These are phyloP conservation scores for Aricia artaxerxes DNA, from an alignment of 2,888 invertebrate genomes.

Conservation along the genomic window DNA sequence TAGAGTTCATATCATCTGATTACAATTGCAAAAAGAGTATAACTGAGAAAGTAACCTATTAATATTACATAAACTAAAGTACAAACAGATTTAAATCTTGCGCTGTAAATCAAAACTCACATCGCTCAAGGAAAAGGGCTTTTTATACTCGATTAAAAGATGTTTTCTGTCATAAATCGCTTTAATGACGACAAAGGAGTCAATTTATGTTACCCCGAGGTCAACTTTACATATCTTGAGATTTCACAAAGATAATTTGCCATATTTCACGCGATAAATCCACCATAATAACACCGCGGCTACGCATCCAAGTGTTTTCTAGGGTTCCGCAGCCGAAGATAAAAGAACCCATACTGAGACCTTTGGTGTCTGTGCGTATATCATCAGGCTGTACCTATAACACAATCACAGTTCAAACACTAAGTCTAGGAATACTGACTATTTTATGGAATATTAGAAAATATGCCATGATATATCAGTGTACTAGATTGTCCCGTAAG, in stretches of 20 bases:
- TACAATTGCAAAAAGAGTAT: too few species aligned
- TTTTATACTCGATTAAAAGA: slow-evolving; percentile 31
- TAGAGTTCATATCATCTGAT: too few species aligned
- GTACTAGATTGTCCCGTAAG: too few species aligned
- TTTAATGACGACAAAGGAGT: slow-evolving; percentile 52
- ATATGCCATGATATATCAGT: too few species aligned
- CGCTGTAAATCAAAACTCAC: slow-evolving; percentile 6
- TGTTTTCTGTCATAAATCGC: slow-evolving; percentile 36
- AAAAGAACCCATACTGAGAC: background rate
- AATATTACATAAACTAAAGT: background rate
- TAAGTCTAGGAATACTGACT: too few species aligned
- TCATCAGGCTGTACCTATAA: too few species aligned
- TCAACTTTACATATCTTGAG: slow-evolving; percentile 59
- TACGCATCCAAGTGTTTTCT: slow-evolving; percentile 44
- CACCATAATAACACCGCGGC: slow-evolving; percentile 54
- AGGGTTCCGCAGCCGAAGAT: slow-evolving; percentile 42
- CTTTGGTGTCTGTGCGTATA: too few species aligned
- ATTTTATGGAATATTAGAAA: too few species aligned
- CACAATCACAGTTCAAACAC: too few species aligned
- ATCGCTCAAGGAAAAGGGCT: slow-evolving; percentile 9
- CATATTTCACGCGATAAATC: slow-evolving; percentile 54
- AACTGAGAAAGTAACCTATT: too few species aligned
- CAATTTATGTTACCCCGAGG: slow-evolving; percentile 58
- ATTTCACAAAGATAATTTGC: slow-evolving; percentile 53
- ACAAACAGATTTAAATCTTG: background rate